A percentile compares a stretch with the other conserved stretches of the same genome.
phyloP scores from a whole-genome alignment of 2,113 vertebrate species.

The Perca fluviatilis region DNA sequence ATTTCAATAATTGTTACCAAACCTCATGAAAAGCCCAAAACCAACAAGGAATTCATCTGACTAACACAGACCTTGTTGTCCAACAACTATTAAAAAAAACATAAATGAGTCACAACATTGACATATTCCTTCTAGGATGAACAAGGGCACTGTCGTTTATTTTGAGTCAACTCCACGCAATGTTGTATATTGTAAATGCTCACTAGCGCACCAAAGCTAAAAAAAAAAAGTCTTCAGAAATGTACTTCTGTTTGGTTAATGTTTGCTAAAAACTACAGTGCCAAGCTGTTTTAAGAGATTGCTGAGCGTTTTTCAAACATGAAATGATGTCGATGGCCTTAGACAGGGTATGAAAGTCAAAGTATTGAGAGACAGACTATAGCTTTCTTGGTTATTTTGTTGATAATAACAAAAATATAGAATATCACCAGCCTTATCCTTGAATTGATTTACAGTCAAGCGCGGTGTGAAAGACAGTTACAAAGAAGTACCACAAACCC shows the following conservation, averaged over 20 bases:
- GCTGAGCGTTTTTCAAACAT: not conserved
- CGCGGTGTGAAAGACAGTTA: conserved; percentile 16
- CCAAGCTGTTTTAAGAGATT: not conserved
- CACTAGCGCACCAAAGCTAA: not conserved
- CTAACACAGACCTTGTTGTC: not conserved
- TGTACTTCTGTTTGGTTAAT: not conserved
- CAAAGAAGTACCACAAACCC: conserved; percentile 65
- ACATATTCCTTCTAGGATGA: not conserved
- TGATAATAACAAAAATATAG: not conserved
- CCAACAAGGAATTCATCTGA: not conserved
- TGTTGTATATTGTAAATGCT: not conserved
- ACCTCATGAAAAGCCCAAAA: not conserved
- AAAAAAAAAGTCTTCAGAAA: not conserved
- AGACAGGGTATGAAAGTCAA: not conserved
- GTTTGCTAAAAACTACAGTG: not conserved
- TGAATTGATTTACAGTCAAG: not conserved
- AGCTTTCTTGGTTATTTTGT: not conserved
- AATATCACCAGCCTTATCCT: not conserved
- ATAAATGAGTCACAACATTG: not conserved
- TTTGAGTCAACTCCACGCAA: not conserved
- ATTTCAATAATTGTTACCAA: not conserved
- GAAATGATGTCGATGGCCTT: not conserved
- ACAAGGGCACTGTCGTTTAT: not conserved
- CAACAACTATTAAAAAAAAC: not conserved
- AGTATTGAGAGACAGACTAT: not conserved